These are phyloP conservation scores for Pseudorasbora parva DNA, from an alignment of 2,113 vertebrate species.

Conservation along the genomic window DNA sequence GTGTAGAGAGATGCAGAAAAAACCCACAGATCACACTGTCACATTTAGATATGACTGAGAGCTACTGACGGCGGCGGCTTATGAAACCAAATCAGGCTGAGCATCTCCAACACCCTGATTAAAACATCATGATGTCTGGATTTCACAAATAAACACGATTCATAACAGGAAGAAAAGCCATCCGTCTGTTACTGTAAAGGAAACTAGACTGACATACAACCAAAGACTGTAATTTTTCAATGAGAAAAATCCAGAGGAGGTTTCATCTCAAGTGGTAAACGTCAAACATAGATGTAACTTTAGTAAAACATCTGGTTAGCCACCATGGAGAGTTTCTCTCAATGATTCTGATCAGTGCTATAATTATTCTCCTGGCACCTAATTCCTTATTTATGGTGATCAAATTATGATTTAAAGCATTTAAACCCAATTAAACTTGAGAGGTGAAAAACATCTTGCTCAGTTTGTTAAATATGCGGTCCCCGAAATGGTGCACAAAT, in stretches of 20 bases:
- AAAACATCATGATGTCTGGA: constrained; percentile 13
- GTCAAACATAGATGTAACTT: neutral
- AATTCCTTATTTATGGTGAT: neutral
- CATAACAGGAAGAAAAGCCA: neutral
- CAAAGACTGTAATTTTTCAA: constrained; percentile 7
- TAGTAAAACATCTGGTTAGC: neutral
- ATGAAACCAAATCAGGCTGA: constrained; percentile 29
- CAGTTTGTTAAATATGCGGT: neutral
- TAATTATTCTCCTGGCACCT: neutral
- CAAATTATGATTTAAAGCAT: neutral
- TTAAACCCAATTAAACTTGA: neutral
- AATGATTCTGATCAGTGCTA: neutral
- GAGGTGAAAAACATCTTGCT: neutral
- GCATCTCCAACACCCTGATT: constrained; percentile 5
- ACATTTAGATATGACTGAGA: constrained; percentile 30
- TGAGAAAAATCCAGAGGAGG: neutral
- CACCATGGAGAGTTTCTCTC: neutral
- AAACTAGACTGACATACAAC: neutral
- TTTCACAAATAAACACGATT: constrained; percentile 7
- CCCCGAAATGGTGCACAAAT: neutral
- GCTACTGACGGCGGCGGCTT: neutral
- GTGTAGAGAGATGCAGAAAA: neutral
- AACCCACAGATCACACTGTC: constrained; percentile 20
- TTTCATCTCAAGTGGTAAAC: neutral
- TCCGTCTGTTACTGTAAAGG: neutral